phyloP scores from a whole-genome alignment of 2,797 vertebrate species.

The Chelon labrosus region DNA sequence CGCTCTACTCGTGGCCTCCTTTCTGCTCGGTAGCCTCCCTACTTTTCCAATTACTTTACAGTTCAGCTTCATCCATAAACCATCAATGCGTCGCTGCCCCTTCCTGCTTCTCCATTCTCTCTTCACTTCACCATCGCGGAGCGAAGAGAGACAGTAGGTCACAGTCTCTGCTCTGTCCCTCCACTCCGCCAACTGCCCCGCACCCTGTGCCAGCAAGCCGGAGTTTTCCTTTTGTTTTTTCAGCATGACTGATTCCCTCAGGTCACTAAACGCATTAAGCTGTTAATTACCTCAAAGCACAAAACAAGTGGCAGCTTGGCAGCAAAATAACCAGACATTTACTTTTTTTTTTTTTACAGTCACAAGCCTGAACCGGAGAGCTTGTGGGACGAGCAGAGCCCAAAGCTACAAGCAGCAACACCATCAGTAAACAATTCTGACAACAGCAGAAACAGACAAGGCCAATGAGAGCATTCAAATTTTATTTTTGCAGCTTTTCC shows the following conservation, averaged over 20 bases:
- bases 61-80: slow-evolving; percentile 44
- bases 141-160: slow-evolving; percentile 46
- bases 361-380: slow-evolving; percentile 21
- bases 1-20: slow-evolving; percentile 3
- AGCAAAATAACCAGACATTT: slow-evolving; percentile 43
- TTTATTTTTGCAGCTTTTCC: slow-evolving; percentile 67
- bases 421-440: slow-evolving; percentile 55
- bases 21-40: slow-evolving; percentile 11
- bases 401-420: slow-evolving; percentile 26
- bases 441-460: slow-evolving; percentile 39
- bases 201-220: slow-evolving; percentile 43
- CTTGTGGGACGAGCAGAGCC: slow-evolving; percentile 6
- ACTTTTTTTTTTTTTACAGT: slow-evolving; percentile 37
- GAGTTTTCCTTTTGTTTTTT: slow-evolving; percentile 60
- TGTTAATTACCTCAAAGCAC: slow-evolving; percentile 81
- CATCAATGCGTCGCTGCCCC: slow-evolving; percentile 5
- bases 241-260: slow-evolving; percentile 71
- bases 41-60: slow-evolving; percentile 39
- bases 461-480: slow-evolving; percentile 55
- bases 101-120: slow-evolving; percentile 17
- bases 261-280: slow-evolving; percentile 74
- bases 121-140: slow-evolving; percentile 5
- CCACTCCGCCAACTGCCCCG: slow-evolving; percentile 49
- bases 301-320: slow-evolving; percentile 71
- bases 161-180: slow-evolving; percentile 48